Percentiles rank a stretch among this genome's conserved stretches.
Conservation (phyloP, 2,113 vertebrate genomes). For the Eptesicus fuscus region DNA sequence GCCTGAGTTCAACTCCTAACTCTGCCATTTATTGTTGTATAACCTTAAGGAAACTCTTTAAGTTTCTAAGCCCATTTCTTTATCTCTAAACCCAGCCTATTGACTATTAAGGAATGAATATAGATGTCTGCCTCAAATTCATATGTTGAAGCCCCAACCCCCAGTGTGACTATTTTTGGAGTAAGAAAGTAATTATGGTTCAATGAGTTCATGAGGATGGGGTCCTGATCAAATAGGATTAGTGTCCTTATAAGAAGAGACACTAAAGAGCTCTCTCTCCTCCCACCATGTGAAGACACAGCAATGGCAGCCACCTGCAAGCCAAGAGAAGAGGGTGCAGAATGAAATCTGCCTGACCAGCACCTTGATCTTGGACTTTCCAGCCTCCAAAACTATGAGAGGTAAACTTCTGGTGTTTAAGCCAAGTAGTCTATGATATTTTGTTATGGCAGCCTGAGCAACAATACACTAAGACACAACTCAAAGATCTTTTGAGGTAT, state of each 20-base stretch:
- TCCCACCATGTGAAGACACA: neutral
- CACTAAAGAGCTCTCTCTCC: neutral
- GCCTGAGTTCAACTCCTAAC: neutral
- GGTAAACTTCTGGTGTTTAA: neutral
- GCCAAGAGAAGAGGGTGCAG: neutral
- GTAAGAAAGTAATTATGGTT: neutral
- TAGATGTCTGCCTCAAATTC: neutral
- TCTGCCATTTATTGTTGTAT: neutral
- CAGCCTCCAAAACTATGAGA: neutral
- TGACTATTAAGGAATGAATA: neutral
- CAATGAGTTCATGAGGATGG: neutral
- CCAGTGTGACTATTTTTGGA: neutral
- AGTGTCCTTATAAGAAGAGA: neutral
- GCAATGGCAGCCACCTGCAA: neutral
- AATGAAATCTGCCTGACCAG: neutral
- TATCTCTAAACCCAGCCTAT: neutral
- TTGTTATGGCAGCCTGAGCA: neutral
- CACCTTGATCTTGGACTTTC: neutral
- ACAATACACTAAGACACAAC: neutral
- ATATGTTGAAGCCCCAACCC: neutral
- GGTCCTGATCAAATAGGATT: neutral
- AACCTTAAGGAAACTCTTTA: neutral
- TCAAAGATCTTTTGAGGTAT: neutral
- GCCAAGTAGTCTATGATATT: neutral
- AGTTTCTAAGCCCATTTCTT: neutral